A percentile compares a stretch with the other conserved stretches of the same genome.
Evolutionary conservation across 2,888 invertebrate genomes (phyloP).

Genomic region (Synergus laeviventris): DNA sequence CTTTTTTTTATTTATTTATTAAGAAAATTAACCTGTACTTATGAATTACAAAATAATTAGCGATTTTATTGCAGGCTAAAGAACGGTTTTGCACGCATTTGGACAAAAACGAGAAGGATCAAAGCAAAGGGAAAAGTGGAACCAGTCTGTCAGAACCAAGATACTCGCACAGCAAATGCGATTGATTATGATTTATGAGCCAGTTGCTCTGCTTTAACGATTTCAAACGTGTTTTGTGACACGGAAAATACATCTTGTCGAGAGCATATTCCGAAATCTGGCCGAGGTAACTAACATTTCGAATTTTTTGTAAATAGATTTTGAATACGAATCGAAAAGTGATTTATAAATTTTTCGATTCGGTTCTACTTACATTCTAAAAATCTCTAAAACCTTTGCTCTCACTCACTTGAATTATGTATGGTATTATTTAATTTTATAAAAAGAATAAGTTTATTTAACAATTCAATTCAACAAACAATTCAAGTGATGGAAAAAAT

Average conservation of each 20-base stretch:
- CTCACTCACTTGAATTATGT: too few species aligned
- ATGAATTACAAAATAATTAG: not conserved
- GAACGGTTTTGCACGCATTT: not conserved
- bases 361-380: not conserved
- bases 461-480: too few species aligned
- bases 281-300: too few species aligned
- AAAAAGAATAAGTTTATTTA: not conserved
- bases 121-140: not conserved
- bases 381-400: not conserved
- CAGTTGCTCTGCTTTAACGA: slow-evolving; percentile 56
- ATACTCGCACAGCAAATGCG: slow-evolving; percentile 51
- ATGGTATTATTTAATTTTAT: too few species aligned
- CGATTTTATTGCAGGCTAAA: not conserved
- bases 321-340: not conserved
- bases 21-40: not conserved
- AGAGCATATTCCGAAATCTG: not conserved
- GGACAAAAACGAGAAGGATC: not conserved
- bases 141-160: slow-evolving; percentile 28
- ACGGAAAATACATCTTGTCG: not conserved
- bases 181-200: slow-evolving; percentile 69
- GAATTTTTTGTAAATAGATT: not conserved
- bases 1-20: too few species aligned
- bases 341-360: too few species aligned
- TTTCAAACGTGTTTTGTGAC: slow-evolving; percentile 34
- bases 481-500: not conserved